Percentiles rank a stretch among this genome's conserved stretches.
Conservation (phyloP, 2,888 invertebrate species). For the Sesia bembeciformis region DNA sequence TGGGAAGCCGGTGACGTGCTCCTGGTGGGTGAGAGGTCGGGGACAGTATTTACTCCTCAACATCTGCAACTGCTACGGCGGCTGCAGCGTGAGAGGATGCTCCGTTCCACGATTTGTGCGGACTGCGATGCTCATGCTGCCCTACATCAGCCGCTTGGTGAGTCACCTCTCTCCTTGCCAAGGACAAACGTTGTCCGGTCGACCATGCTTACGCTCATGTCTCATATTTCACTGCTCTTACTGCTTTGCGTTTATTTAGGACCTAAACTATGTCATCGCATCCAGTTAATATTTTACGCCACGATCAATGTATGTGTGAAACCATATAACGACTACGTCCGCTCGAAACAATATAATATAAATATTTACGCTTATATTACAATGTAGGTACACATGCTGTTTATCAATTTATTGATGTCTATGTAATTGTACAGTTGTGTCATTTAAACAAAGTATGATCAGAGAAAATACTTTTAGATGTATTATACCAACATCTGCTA, state of each 20-base stretch:
- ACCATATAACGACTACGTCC: slow-evolving; percentile 19
- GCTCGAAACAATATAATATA: slow-evolving; percentile 1
- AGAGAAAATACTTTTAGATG: too few species aligned
- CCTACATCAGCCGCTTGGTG: slow-evolving; percentile 62
- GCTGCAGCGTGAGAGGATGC: slow-evolving; percentile 75
- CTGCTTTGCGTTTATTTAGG: neutral
- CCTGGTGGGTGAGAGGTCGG: slow-evolving; percentile 70
- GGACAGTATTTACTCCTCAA: slow-evolving; percentile 78
- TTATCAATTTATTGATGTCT: too few species aligned
- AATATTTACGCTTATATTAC: slow-evolving; percentile 1
- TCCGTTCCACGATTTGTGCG: slow-evolving; percentile 71
- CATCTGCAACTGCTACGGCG: slow-evolving; percentile 78
- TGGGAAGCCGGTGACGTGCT: slow-evolving; percentile 75
- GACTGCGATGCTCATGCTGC: slow-evolving; percentile 67
- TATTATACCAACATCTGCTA: too few species aligned
- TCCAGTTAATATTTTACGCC: neutral
- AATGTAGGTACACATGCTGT: too few species aligned
- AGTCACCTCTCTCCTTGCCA: slow-evolving; percentile 45
- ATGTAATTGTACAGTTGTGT: too few species aligned
- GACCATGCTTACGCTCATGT: neutral
- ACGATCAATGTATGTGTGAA: slow-evolving; percentile 12
- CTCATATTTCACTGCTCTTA: neutral
- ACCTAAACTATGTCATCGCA: neutral
- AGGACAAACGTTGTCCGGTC: slow-evolving; percentile 4
- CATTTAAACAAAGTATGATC: too few species aligned